Base-by-base conservation (phyloP, 2,113 vertebrate genomes). In the Todiramphus chloris region DNA sequence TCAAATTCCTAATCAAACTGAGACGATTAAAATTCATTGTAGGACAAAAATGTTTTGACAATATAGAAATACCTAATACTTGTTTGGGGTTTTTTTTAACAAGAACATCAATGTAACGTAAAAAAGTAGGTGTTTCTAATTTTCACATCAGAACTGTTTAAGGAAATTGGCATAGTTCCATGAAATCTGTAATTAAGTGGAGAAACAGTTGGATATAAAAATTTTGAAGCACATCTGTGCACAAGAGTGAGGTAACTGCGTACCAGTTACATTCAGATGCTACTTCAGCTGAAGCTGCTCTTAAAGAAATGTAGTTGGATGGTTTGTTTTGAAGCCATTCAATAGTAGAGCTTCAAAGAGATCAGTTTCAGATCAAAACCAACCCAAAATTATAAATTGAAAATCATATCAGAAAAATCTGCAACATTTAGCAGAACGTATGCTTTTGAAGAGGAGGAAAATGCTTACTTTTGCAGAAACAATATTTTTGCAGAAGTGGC, bases 361-460 rank as follows among this genome's bases (percentile, higher is more conserved):
- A 77, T 31, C 24, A 11, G 43, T 56, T 85, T 60, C 68, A 94
- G 78, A 85, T 95, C 75, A 80, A 94, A 97, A 90, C 23, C 46
- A 88, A 77, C 16, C 14, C 67, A 39, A 90, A 94, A 89, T 81
- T 74, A 92, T 95, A 93, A 88, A 77, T 1, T 77, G 9, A 90
- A 94, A 89, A 81, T 83, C 76, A 70, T 78, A 33, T 70, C 76
- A 80, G 41, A 78, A 93, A 51, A 94, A 84, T 79, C 81, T 77
- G 66, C 77, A 72, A 8, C 41, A 80, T 83, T 94, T 90, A 51
- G 84, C 89, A 94, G 68, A 90, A 83, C 46, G 93, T 67, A 93
- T 80, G 72, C 39, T 91, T 95, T 74, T 91, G 62, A 79, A 86
- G 59, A 37, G 33, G 21, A 16, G 12, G 55, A 86, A 83, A 88